Base-by-base conservation (phyloP, 2,888 invertebrate species). In the Sinotaia quadrata region DNA sequence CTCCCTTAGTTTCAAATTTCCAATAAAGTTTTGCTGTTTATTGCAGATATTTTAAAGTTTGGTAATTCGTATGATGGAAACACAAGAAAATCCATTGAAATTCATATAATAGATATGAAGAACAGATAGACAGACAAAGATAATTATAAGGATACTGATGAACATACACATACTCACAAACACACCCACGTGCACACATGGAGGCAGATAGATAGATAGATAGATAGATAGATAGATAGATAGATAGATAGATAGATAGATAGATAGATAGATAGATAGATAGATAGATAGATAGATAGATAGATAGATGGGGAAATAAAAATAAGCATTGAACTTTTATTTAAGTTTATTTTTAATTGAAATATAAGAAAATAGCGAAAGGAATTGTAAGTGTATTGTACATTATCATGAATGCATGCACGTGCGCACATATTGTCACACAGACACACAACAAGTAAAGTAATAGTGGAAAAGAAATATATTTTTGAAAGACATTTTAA, bases 101-200 rank as follows among this genome's bases (percentile, higher is more conserved):
- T n/a, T n/a, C n/a, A n/a, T n/a, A n/a, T n/a, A n/a, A n/a, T n/a
- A n/a, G n/a, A n/a, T n/a, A n/a, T n/a, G n/a, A n/a, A n/a, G n/a
- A n/a, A 60, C 41, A 60, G n/a, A 34, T 24, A 44, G 60, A 44
- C 24, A 21, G 34, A 60, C 41, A 60, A 36, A 27, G 36, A 51
- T 31, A 33, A 4, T 29, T 24, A 62, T 21, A 51, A 31, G 49
- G 36, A 62, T 31, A 62, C 10, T 29, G 15, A 51, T 49, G 31
- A 47, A 37, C 24, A 62, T 33, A 51, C 24, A 37, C 24, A 62
- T 15, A 51, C 27, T 18, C 33, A 33, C 18, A 27, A 27, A 12
- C 31, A 31, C 5, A 36, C 31, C 29, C 41, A 2, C n/a, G 2
- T 2, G 41, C 41, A 12, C n/a, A 3, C 1, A 18, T 41, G 3